Evolutionary conservation across 2,888 invertebrate genomes (phyloP), one percentile per base, ranked within the genome.

Genomic region (Sphaerophoria rueppellii): DNA sequence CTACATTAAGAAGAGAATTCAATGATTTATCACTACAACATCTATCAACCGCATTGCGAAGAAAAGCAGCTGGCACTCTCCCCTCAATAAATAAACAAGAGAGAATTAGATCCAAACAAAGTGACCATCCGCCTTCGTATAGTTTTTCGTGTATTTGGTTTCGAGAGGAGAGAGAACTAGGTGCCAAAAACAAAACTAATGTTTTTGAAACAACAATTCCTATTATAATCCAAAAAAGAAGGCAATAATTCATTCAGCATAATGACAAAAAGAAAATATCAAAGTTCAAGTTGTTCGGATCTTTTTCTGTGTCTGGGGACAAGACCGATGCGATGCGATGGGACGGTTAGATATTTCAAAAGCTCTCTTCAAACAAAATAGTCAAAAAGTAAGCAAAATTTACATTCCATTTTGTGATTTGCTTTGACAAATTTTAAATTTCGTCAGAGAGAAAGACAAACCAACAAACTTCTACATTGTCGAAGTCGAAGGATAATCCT

Each of bases 41-140:
- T 34, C 63, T 63, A 32, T 63, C 63, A 63, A n/a, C 11, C n/a
- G 48, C 9, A 50, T n/a, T 50, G 63, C 50, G 46, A 61, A 61
- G 32, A 34, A 63, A 50, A 50, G 16, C 50, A 63, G 16, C 35
- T 63, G 35, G 14, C 48, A 50, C 32, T 63, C 0, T 16, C 7
- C 48, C 7, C 32, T 46, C 24, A 46, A 16, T 16, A 34, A 46
- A 61, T 32, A 46, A 61, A 61, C 11, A 61, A 61, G 14, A 61
- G 11, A 63, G 6, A 24, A 35, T n/a, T 24, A 50, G 35, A 50
- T 3, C 14, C 6, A 48, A 32, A 35, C 6, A 48, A 32, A 35
- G 63, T 61, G 60, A 61, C 60, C 63, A 48, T 35, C 34, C 63
- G 14, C 34, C 63, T 12, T 63, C 43, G n/a, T 12, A n/a, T 9